phyloP scores from a whole-genome alignment of 2,113 vertebrate genomes.

The Nesoenas mayeri region DNA sequence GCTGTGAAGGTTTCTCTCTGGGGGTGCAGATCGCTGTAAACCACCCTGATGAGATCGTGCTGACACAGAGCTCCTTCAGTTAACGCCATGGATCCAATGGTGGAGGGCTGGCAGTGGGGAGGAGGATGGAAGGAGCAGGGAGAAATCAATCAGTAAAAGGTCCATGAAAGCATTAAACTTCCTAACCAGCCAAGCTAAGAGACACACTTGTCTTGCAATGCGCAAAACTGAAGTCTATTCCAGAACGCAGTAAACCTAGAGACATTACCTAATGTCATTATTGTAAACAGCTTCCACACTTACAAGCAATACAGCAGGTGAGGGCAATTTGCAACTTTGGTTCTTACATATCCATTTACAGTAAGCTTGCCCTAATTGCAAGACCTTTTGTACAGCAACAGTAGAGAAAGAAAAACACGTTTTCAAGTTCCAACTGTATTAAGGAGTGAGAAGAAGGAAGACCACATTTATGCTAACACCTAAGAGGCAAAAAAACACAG shows the following conservation, averaged over 20 bases:
- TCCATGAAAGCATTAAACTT: neutral
- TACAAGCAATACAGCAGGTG: neutral
- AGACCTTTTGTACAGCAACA: neutral
- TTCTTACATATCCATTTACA: neutral
- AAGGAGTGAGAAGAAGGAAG: neutral
- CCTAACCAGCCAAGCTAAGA: neutral
- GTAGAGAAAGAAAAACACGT: neutral
- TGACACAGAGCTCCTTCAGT: constrained; percentile 96
- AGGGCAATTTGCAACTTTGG: neutral
- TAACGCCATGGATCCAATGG: constrained; percentile 95
- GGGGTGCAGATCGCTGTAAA: constrained; percentile 96
- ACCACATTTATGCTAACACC: neutral
- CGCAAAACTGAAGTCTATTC: neutral
- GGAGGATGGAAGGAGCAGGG: neutral
- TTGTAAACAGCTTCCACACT: neutral
- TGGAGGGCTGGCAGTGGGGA: constrained; percentile 82
- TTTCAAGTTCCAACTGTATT: neutral
- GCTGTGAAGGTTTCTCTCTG: constrained; percentile 98
- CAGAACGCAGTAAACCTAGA: constrained; percentile 12
- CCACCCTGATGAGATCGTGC: constrained; percentile 94
- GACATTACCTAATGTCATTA: neutral
- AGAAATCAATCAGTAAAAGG: neutral
- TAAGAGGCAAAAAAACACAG: neutral
- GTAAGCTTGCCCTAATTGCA: neutral
- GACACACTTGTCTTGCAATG: neutral